Conservation (phyloP, 2,113 vertebrate species). For the Hirundichthys speculiger region DNA sequence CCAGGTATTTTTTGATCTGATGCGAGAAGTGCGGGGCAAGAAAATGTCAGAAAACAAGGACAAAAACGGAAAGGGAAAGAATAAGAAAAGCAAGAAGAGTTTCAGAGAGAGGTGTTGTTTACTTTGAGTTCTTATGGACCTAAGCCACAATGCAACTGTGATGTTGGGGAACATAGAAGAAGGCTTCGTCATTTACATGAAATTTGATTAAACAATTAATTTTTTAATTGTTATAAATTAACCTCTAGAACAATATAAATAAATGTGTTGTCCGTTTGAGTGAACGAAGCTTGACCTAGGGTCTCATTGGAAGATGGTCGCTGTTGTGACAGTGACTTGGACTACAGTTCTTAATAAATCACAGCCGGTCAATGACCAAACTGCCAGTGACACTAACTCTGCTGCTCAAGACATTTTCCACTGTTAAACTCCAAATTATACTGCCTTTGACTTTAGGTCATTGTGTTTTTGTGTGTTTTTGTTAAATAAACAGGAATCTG, state of each 20-base stretch:
- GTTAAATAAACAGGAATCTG: slow-evolving; percentile 37
- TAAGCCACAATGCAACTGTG: slow-evolving; percentile 20
- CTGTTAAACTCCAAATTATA: slow-evolving; percentile 41
- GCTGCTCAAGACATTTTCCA: slow-evolving; percentile 50
- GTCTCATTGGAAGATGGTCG: slow-evolving; percentile 47
- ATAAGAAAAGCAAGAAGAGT: slow-evolving; percentile 95
- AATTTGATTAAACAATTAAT: slow-evolving; percentile 14
- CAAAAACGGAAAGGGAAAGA: slow-evolving; percentile 96
- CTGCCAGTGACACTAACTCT: slow-evolving; percentile 70
- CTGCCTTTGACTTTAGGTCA: slow-evolving; percentile 47
- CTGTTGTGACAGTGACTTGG: slow-evolving; percentile 56
- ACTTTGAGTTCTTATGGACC: slow-evolving; percentile 79
- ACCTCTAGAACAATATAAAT: slow-evolving; percentile 43
- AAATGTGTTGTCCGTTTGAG: slow-evolving; percentile 33
- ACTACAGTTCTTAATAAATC: slow-evolving; percentile 55
- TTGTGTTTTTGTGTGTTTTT: slow-evolving; percentile 9
- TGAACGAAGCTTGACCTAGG: slow-evolving; percentile 21
- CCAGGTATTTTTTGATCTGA: slow-evolving; percentile 98
- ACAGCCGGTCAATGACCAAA: slow-evolving; percentile 46
- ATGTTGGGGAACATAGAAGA: slow-evolving; percentile 31
- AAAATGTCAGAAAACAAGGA: slow-evolving; percentile 99
- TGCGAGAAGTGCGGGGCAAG: slow-evolving; percentile 96
- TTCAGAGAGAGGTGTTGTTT: slow-evolving; percentile 96
- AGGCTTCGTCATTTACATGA: slow-evolving; percentile 42
- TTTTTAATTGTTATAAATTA: slow-evolving; percentile 15